A percentile compares a stretch with the other conserved stretches of the same genome.
phyloP scores from a whole-genome alignment of 2,797 vertebrate genomes.

The Uromys caudimaculatus region DNA sequence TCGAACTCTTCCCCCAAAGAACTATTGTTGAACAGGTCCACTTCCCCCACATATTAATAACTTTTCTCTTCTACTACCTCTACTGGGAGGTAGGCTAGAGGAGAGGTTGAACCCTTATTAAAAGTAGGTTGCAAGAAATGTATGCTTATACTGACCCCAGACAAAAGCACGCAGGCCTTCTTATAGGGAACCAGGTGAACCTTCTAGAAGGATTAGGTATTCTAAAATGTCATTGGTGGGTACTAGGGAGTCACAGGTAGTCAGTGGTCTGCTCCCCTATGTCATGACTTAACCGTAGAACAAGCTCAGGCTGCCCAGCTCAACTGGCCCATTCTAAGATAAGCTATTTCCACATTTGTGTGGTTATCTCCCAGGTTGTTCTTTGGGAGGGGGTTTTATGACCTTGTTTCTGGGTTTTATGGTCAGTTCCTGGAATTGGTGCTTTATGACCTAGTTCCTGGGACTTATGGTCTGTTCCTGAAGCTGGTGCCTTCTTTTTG shows the following conservation, averaged over 20 bases:
- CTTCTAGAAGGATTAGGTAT: neutral
- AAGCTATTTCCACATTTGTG: neutral
- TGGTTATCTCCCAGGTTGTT: no score
- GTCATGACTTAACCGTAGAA: neutral
- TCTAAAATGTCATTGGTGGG: neutral
- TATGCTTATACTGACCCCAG: neutral
- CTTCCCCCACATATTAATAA: neutral
- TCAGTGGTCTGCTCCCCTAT: neutral
- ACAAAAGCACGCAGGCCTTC: neutral
- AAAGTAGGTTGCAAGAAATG: neutral
- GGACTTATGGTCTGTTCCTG: no score
- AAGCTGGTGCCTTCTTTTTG: neutral
- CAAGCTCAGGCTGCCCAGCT: neutral
- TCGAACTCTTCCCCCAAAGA: neutral
- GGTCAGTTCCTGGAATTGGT: neutral
- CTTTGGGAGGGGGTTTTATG: neutral
- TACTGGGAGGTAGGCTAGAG: neutral
- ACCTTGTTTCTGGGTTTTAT: neutral
- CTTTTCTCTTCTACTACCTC: neutral
- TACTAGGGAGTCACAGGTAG: neutral
- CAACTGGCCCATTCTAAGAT: neutral
- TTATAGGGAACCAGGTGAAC: neutral
- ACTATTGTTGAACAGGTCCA: neutral
- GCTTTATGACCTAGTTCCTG: no score
- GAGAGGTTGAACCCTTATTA: neutral